These are phyloP conservation scores for Dasypogon diadema DNA, from an alignment of 2,888 invertebrate genomes.

Conservation along the genomic window DNA sequence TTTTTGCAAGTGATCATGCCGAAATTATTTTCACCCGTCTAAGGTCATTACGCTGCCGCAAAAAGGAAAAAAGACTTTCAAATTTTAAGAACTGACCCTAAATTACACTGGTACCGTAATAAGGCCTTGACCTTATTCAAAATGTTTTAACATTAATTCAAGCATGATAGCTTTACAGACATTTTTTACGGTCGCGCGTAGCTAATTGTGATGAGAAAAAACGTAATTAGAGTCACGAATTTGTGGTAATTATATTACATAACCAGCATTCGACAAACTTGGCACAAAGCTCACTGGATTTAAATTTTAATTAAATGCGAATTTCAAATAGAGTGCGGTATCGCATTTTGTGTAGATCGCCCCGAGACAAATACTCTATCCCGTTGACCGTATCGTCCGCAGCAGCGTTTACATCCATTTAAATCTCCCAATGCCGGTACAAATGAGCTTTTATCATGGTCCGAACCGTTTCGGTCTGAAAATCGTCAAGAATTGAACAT, in stretches of 20 bases:
- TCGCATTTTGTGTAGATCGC: too few relatives aligned
- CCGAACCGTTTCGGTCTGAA: conserved; percentile 39
- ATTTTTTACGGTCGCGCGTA: too few relatives aligned
- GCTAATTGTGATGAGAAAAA: too few relatives aligned
- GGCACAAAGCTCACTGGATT: background rate
- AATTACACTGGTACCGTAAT: too few relatives aligned
- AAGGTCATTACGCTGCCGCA: too few relatives aligned
- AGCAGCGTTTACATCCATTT: conserved; percentile 2
- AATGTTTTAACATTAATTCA: conserved; percentile 3
- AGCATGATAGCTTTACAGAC: conserved; percentile 1
- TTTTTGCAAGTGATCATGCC: too few relatives aligned
- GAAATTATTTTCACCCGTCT: too few relatives aligned
- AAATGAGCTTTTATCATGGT: conserved; percentile 8
- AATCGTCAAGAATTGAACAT: conserved; percentile 35
- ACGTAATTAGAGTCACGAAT: background rate
- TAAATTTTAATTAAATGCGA: conserved; percentile 18
- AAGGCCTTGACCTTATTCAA: conserved; percentile 8
- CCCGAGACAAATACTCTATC: background rate
- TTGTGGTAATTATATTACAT: too few relatives aligned
- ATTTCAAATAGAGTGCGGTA: too few relatives aligned
- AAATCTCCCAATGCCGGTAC: background rate
- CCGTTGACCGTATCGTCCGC: background rate
- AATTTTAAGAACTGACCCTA: too few relatives aligned
- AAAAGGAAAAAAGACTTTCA: too few relatives aligned
- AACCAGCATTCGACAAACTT: background rate